Evolutionary conservation across 2,888 invertebrate genomes (phyloP), one percentile per base, ranked within the genome.

Genomic region (Caenorhabditis parvicauda): DNA sequence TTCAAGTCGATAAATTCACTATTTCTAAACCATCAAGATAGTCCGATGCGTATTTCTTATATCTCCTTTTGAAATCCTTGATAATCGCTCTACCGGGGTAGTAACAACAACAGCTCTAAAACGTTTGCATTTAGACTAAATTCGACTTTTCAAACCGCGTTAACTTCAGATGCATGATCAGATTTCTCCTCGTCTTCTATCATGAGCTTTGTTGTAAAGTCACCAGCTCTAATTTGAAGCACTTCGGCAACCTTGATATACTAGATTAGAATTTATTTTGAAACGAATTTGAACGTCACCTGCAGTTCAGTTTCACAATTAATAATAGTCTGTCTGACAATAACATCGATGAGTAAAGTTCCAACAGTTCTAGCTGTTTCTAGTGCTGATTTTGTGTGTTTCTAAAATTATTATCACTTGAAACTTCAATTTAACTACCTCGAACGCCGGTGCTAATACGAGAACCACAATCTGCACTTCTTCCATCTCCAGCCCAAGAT

Each of bases 11-110:
- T 32, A n/a, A n/a, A 32, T 12, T 32, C 35, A 32, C 14, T 32
- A 12, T 41, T n/a, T n/a, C n/a, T n/a, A n/a, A n/a, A 84, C 85
- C 86, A 75, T 87, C 86, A 54, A 80, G 82, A 75, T 82, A 87
- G 76, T 86, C 86, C 14, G 85, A 85, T 52, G 82, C 64, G 76
- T 86, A 87, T 67, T 84, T 83, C 2, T 83, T 82, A 19, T 83
- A 55, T 57, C 86, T 79, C 58, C 86, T 79, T 49, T 79, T 75
- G 25, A 86, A 77, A 73, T 86, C 86, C 51, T 83, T 82, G 41
- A 81, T 68, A 50, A 86, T 75, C 1, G 85, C 86, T 28, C 79
- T 76, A 3, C 82, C 83, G 39, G 85, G 74, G 5, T 79, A 75
- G 46, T 63, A 63, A 12, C 54, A 52, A 22, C 63, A 62, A 3